Conservation (phyloP, 1,140 invertebrate genomes). For the Diachasma alloeum region DNA sequence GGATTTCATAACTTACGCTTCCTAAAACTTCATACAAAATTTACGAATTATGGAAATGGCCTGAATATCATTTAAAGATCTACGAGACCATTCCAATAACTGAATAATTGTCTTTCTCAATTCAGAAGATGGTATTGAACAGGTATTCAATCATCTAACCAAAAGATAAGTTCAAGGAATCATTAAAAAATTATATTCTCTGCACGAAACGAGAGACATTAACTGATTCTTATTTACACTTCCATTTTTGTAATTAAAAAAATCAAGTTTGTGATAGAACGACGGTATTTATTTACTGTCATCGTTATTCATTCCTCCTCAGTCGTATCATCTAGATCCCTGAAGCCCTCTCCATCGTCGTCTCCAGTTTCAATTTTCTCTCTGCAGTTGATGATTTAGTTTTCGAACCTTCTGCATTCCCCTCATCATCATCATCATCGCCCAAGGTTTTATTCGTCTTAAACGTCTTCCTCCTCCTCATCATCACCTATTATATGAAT, state of each 20-base stretch:
- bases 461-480: not conserved
- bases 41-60: too few species aligned
- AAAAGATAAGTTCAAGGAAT: conserved; percentile 29
- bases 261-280: not conserved
- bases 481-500: not conserved
- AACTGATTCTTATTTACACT: conserved; percentile 3
- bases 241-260: conserved; percentile 17
- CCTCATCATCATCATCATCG: conserved; percentile 30
- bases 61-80: too few species aligned
- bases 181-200: conserved; percentile 30
- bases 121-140: not conserved
- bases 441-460: conserved; percentile 19
- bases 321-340: conserved; percentile 31
- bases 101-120: too few species aligned
- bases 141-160: conserved; percentile 19
- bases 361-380: conserved; percentile 21
- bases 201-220: not conserved
- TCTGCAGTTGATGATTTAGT: not conserved
- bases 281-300: conserved; percentile 23
- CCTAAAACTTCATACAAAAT: too few species aligned
- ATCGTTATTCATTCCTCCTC: conserved; percentile 30
- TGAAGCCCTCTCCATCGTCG: conserved; percentile 21
- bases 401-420: not conserved
- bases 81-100: too few species aligned
- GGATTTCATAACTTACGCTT: too few species aligned